Evolutionary conservation across 23 tunicate species (phyloP), one percentile per base, ranked within the genome.

Genomic region (Ascidia mentula): DNA sequence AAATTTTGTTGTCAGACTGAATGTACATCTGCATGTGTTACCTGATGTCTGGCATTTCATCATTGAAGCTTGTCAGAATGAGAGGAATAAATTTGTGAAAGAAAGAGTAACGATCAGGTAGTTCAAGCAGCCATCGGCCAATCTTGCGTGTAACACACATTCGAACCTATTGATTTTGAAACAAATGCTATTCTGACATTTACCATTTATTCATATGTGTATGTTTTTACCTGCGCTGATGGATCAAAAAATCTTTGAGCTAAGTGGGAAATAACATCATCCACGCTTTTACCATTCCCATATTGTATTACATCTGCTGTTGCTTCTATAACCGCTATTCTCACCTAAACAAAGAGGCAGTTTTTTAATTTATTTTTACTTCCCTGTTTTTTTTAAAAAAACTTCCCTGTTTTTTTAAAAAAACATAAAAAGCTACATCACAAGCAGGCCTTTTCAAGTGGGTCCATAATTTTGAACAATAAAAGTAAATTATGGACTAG

Each of bases 61-160:
- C 98, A 81, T 80, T 80, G 74, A 88, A 84, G 42, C 98, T 88
- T 72, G 98, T 93, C 59, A 93, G 46, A 15, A 93, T 84, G 24
- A 93, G 86, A 59, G 98, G 98, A 74, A 93, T 93, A 87, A 93
- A 93, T 45, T 93, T 93, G 79, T 93, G 75, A 80, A 93, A 93
- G 60, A 93, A 93, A 1, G 98, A 93, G 72, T 93, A 93, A 39
- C 98, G 74, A 73, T 93, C 98, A 5, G 93, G 98, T 4, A 93
- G 83, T 69, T 93, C 93, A 42, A 93, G 37, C 45, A 93, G 59
- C 98, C 98, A 93, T 60, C 89, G 65, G 33, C 98, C 98, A 8
- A 87, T 93, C 73, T 84, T 76, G 0, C 82, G 82, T 31, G 92
- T 93, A 6, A 81, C 89, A 31, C 82, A 69, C 86, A 77, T 88